phyloP scores from a whole-genome alignment of 2,888 invertebrate genomes.

The Tetragonisca angustula region DNA sequence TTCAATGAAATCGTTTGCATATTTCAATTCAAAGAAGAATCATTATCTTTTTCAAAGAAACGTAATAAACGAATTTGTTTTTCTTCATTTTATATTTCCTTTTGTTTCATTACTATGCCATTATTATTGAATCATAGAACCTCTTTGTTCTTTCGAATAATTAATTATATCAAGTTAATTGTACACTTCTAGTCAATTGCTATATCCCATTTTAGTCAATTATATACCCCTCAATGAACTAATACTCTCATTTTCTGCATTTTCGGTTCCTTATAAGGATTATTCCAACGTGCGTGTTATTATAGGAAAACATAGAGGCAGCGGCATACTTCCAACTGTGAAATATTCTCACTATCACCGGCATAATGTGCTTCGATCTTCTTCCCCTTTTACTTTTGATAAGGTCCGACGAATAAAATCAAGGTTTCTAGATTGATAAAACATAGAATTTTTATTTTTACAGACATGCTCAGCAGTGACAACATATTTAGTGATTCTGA shows the following conservation, averaged over 20 bases:
- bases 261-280: constrained; percentile 9
- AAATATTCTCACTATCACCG: constrained; percentile 64
- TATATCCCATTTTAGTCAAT: too few species aligned
- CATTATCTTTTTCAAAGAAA: background rate
- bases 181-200: background rate
- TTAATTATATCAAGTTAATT: constrained; percentile 43
- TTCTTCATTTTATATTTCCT: background rate
- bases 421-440: background rate
- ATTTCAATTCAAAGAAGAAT: background rate
- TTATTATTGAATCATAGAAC: background rate
- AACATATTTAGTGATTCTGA: constrained; percentile 73
- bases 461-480: constrained; percentile 74
- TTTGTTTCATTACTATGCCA: background rate
- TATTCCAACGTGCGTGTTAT: constrained; percentile 25
- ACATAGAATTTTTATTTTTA: background rate
- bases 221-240: constrained; percentile 10
- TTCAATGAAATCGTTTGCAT: background rate
- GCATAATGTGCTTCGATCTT: constrained; percentile 71
- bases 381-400: constrained; percentile 72
- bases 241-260: background rate
- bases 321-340: constrained; percentile 70
- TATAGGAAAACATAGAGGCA: constrained; percentile 72
- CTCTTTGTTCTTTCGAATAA: background rate
- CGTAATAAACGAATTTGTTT: background rate
- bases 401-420: constrained; percentile 22